Percentiles rank a stretch among this genome's conserved stretches.
These are phyloP conservation scores for Amblyraja radiata DNA, from an alignment of 2,797 vertebrate genomes.

Conservation along the genomic window DNA sequence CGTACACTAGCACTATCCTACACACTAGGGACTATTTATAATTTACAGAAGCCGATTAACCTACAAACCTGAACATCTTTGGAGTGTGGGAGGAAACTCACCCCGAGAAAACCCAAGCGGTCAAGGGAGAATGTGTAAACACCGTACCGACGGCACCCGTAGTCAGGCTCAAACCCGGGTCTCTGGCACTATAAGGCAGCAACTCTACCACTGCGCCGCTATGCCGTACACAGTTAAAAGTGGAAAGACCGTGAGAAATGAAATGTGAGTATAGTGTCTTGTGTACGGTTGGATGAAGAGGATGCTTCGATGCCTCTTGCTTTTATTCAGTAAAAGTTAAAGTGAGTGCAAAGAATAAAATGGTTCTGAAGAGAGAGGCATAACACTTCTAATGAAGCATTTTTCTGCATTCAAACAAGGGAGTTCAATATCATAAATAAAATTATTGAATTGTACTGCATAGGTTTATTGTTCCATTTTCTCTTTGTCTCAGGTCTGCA, in stretches of 20 bases:
- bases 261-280: background rate
- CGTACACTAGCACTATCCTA: too few species aligned
- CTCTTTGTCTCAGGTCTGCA: conserved; percentile 64
- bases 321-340: background rate
- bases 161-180: too few species aligned
- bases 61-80: too few species aligned
- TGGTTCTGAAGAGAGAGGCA: background rate
- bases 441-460: background rate
- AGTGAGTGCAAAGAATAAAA: background rate
- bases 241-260: background rate
- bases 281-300: background rate
- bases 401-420: background rate
- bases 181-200: too few species aligned
- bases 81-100: too few species aligned
- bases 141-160: too few species aligned
- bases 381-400: background rate
- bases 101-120: too few species aligned
- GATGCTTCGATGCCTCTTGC: background rate
- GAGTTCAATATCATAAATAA: background rate
- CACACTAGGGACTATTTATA: too few species aligned
- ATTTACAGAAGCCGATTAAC: too few species aligned
- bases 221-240: background rate
- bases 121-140: too few species aligned
- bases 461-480: background rate
- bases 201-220: too few species aligned